phyloP scores from a whole-genome alignment of 1,140 invertebrate genomes.

The Pinna nobilis region DNA sequence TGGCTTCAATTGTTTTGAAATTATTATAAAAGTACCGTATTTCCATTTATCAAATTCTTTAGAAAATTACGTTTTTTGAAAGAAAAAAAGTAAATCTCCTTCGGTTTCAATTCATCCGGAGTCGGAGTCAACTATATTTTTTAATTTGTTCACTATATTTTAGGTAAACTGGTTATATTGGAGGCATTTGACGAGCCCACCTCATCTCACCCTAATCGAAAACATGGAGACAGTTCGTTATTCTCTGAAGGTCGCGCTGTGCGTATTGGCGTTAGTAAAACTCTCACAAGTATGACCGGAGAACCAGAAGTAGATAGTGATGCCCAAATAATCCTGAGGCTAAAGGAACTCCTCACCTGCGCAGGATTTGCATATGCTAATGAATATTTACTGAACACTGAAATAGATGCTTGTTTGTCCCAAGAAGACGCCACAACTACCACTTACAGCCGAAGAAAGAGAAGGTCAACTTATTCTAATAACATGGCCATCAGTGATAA shows the following conservation, averaged over 20 bases:
- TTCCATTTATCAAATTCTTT: neutral
- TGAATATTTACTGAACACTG: neutral
- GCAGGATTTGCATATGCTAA: neutral
- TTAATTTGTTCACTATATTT: neutral
- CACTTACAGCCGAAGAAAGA: constrained; percentile 2
- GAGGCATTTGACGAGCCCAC: constrained; percentile 46
- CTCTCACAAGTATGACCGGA: neutral
- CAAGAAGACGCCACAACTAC: neutral
- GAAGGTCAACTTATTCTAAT: neutral
- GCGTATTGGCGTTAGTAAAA: constrained; percentile 12
- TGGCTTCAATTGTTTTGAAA: neutral
- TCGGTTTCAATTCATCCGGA: neutral
- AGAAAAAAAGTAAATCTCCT: neutral
- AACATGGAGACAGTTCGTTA: constrained; percentile 28
- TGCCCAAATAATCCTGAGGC: neutral
- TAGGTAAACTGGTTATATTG: constrained; percentile 24
- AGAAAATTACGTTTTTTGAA: neutral
- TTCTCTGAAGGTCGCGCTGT: constrained; percentile 24
- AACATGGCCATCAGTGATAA: neutral
- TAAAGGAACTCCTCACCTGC: neutral
- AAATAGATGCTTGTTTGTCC: neutral
- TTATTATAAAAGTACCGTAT: neutral
- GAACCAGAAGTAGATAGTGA: neutral
- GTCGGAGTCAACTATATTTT: neutral
- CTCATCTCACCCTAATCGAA: constrained; percentile 25